These are phyloP conservation scores for Ceyx erithaca DNA, from an alignment of 2,797 vertebrate genomes.

Conservation along the genomic window DNA sequence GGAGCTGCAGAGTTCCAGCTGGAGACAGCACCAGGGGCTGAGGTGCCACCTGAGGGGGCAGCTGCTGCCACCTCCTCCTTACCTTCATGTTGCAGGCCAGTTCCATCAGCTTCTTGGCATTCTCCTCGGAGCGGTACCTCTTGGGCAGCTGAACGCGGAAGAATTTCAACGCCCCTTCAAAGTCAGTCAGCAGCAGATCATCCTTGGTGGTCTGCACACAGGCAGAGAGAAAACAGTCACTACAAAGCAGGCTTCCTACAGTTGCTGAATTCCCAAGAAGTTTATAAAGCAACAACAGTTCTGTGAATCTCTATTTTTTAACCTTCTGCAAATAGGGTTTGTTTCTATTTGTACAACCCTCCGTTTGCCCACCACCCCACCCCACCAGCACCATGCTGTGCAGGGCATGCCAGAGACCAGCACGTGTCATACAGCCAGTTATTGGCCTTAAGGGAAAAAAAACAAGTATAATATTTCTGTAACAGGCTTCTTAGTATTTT, in stretches of 20 bases:
- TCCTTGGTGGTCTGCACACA: constrained; percentile 92
- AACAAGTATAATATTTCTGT: not conserved
- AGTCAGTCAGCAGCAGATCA: constrained; percentile 94
- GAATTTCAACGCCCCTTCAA: constrained; percentile 97
- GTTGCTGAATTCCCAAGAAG: not conserved
- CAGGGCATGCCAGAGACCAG: not conserved
- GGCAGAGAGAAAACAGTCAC: not conserved
- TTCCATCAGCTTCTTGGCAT: constrained; percentile 98
- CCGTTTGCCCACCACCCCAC: not conserved
- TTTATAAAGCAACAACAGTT: not conserved
- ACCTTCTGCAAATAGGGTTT: not conserved
- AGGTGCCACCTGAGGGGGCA: not conserved
- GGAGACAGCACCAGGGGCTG: not conserved
- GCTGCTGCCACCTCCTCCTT: constrained; percentile 5
- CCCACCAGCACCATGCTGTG: not conserved
- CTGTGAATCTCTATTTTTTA: not conserved
- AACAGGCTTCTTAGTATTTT: not conserved
- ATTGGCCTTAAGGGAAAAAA: not conserved
- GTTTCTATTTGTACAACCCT: not conserved
- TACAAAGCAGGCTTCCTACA: not conserved
- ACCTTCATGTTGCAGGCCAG: constrained; percentile 98
- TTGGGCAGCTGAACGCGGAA: constrained; percentile 98
- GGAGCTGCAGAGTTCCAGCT: fast-evolving
- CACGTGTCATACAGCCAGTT: not conserved
- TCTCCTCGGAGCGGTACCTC: constrained; percentile 98